Evolutionary conservation across 92 coral and sea anemone genomes (phyloP).

Genomic region (Zoanthus gigantus): DNA sequence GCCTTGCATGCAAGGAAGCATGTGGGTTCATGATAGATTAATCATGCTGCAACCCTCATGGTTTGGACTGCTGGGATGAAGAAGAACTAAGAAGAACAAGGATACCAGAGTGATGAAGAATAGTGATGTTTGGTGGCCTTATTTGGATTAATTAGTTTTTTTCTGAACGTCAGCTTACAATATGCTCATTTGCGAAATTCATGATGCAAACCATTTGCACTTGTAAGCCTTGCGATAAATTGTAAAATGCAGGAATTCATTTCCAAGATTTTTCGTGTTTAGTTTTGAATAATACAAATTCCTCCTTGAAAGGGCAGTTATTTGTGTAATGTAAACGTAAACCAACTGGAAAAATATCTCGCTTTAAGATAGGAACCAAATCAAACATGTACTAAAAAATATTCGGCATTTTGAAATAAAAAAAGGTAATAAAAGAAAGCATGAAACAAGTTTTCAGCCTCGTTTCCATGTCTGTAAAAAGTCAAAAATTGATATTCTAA

Average conservation of each 20-base stretch:
- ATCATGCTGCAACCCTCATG: too few relatives aligned
- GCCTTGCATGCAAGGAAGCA: too few relatives aligned
- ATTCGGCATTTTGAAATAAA: background rate
- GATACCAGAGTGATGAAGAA: too few relatives aligned
- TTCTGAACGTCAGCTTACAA: too few relatives aligned
- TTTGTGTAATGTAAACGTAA: background rate
- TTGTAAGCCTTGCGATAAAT: background rate
- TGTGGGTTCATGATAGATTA: too few relatives aligned
- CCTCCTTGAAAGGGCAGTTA: background rate
- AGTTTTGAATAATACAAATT: background rate
- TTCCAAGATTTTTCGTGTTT: background rate
- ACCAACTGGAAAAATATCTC: background rate
- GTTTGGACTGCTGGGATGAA: too few relatives aligned
- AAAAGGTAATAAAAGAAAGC: conserved; percentile 1
- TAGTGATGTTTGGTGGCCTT: too few relatives aligned
- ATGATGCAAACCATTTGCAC: background rate
- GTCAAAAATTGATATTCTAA: conserved; percentile 9
- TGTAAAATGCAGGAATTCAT: background rate
- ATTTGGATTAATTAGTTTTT: too few relatives aligned
- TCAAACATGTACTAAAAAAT: background rate
- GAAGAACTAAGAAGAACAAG: background rate
- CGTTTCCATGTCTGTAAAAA: conserved; percentile 19
- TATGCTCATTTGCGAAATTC: background rate
- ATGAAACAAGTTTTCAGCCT: conserved; percentile 6
- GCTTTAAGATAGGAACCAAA: background rate